Evolutionary conservation across 2,888 invertebrate species (phyloP), one percentile per base, ranked within the genome.

Genomic region (Octonoba sinensis): DNA sequence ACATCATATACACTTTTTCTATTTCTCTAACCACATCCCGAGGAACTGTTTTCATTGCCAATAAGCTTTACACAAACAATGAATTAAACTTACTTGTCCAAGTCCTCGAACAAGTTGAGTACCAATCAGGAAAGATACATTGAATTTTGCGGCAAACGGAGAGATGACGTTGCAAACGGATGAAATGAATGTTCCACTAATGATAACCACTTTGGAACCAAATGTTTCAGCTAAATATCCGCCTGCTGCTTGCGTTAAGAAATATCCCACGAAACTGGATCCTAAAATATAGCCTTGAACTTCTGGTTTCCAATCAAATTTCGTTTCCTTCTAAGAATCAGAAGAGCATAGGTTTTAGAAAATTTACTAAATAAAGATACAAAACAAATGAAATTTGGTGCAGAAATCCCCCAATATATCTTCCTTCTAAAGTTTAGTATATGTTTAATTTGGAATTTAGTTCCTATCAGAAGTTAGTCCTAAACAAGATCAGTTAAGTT

Each of bases 231-330:
- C 94, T 65, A 97, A 89, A 91, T 93, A 95, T 65, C 96, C 96
- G 0, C 95, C 96, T 0, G 93, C 91, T 51, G 95, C 90, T 89
- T 94, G 96, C 0, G 95, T 95, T 78, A 93, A 88, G 76, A 96
- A 92, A 88, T 96, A 96, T 0, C 96, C 96, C 87, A 95, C 95
- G 90, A 96, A 96, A 89, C 96, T 96, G 0, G 95, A 94, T 86
- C 95, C 94, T 70, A 96, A 89, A 27, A 96, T 92, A 67, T 93
- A 89, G 0, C 96, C 96, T 88, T 93, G 93, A 54, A 93, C 91
- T 87, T 92, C 92, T 0, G 93, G 91, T 86, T 93, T 92, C 96
- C 96, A 96, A 0, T 69, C 62, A 12, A 76, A 87, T 20, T 22
- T 67, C 36, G n/a, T 62, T 18, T n/a, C 44, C 22, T n/a, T 51